Evolutionary conservation across 2,113 vertebrate genomes (phyloP), one percentile per base, ranked within the genome.

Genomic region (Upupa epops): DNA sequence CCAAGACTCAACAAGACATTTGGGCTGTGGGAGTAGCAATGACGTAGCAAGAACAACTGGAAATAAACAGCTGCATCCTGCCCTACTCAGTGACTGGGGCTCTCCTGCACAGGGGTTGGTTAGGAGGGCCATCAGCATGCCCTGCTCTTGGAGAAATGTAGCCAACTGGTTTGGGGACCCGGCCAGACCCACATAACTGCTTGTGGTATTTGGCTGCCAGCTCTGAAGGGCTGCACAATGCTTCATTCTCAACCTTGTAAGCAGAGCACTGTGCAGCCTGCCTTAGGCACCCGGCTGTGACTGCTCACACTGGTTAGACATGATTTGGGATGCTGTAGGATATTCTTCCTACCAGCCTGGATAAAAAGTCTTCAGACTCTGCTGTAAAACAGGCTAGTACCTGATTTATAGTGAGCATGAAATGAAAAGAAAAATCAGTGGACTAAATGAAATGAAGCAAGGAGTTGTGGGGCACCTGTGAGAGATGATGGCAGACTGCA

Each of bases 131-230:
- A 88, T 49, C 42, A 90, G 66, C 2, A 5, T 49, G 48, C 45
- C 45, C 52, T 88, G 61, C n/a, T 26, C 51, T 75, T 58, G 66
- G 11, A 79, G 74, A 92, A 84, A 81, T 51, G 21, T 5, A 87
- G 75, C 55, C 59, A 70, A 0, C 26, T 42, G 42, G 7, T 66
- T n/a, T 87, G 74, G 70, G 59, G 86, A 65, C 70, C 75, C 59
- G 88, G 90, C 51, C 86, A 95, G 86, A 82, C 45, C 36, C 77
- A 78, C 59, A 51, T 36, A 86, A 66, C 83, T 69, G 12, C 63
- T 75, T 72, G 70, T 75, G 70, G 74, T 81, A 40, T 84, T 93
- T 95, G 88, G 86, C 92, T 72, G 32, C 32, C 40, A 65, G 46
- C 73, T 92, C 86, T 58, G 31, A 72, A 85, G 32, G 54, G 14